These are phyloP conservation scores for Synchiropus splendidus DNA, from an alignment of 2,113 vertebrate species.

Conservation along the genomic window DNA sequence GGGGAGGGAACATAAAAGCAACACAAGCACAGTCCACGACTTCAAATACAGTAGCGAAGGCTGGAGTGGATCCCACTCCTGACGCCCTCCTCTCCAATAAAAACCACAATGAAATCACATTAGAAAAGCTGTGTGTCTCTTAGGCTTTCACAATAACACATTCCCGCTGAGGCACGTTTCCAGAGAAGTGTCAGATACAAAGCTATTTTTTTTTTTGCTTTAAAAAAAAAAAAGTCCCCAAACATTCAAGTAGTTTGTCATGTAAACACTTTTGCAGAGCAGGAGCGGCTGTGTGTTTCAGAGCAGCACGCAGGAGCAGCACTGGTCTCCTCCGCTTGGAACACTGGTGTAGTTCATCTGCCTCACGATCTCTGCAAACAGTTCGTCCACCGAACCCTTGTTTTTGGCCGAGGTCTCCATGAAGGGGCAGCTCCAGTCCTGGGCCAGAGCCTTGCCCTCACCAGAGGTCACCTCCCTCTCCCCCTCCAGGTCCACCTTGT, in stretches of 20 bases:
- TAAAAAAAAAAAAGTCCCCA: slow-evolving; percentile 32
- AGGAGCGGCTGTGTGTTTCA: slow-evolving; percentile 26
- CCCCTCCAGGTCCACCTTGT: slow-evolving; percentile 81
- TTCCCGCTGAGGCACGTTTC: slow-evolving; percentile 64
- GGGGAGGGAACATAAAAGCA: slow-evolving; percentile 1
- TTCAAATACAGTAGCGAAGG: slow-evolving; percentile 18
- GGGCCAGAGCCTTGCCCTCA: slow-evolving; percentile 88
- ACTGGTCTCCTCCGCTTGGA: slow-evolving; percentile 79
- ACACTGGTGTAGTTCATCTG: slow-evolving; percentile 95
- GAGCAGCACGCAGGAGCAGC: slow-evolving; percentile 69
- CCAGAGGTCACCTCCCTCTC: slow-evolving; percentile 86
- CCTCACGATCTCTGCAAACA: slow-evolving; percentile 90
- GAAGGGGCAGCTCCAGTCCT: slow-evolving; percentile 94
- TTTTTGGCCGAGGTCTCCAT: slow-evolving; percentile 96
- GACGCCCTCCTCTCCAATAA: background rate
- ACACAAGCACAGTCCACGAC: slow-evolving; percentile 27
- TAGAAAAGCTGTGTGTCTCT: slow-evolving; percentile 47
- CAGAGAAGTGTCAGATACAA: slow-evolving; percentile 63
- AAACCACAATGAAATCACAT: slow-evolving; percentile 21
- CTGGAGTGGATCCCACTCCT: background rate
- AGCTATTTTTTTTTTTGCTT: slow-evolving; percentile 29
- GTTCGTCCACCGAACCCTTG: slow-evolving; percentile 90
- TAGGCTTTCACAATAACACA: slow-evolving; percentile 63
- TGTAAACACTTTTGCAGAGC: slow-evolving; percentile 66
- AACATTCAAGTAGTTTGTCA: slow-evolving; percentile 69